A percentile compares a stretch with the other conserved stretches of the same genome.
Evolutionary conservation across 1,140 invertebrate genomes (phyloP).

Genomic region (Riptortus pedestris): DNA sequence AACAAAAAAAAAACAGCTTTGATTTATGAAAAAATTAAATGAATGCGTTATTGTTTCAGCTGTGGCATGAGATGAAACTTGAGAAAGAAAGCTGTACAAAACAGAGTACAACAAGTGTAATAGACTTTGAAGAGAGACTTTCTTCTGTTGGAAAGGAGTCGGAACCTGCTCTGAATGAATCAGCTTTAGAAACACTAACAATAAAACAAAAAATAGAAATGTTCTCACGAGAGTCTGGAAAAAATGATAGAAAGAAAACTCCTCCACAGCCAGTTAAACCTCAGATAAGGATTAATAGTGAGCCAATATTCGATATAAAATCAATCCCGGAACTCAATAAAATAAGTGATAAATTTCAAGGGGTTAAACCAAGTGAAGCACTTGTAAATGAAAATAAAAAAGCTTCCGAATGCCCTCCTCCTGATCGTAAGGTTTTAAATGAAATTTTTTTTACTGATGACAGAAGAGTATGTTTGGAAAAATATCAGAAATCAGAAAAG

Average conservation of each 20-base stretch:
- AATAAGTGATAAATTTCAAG: slow-evolving; percentile 10
- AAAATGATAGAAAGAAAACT: slow-evolving; percentile 24
- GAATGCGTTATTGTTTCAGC: slow-evolving; percentile 40
- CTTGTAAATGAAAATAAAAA: too few relatives aligned
- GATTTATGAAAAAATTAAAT: too few relatives aligned
- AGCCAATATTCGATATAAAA: slow-evolving; percentile 22
- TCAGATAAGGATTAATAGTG: slow-evolving; percentile 25
- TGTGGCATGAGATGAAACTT: slow-evolving; percentile 53
- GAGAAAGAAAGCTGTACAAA: slow-evolving; percentile 33
- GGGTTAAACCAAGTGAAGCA: too few relatives aligned
- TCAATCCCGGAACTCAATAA: slow-evolving; percentile 8
- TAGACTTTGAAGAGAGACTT: slow-evolving; percentile 27
- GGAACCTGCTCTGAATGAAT: background rate
- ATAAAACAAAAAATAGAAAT: slow-evolving; percentile 31
- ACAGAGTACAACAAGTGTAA: slow-evolving; percentile 25
- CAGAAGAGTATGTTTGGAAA: too few relatives aligned
- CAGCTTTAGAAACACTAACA: slow-evolving; percentile 13
- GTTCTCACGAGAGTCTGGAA: slow-evolving; percentile 26
- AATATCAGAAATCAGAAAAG: too few relatives aligned
- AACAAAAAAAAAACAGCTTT: too few relatives aligned
- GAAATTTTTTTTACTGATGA: too few relatives aligned
- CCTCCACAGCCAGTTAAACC: slow-evolving; percentile 17
- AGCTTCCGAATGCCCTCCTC: too few relatives aligned
- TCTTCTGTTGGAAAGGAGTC: slow-evolving; percentile 11
- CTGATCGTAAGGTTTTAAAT: too few relatives aligned